Conservation (phyloP, 2,797 vertebrate species). For the Anguilla pacifica region DNA sequence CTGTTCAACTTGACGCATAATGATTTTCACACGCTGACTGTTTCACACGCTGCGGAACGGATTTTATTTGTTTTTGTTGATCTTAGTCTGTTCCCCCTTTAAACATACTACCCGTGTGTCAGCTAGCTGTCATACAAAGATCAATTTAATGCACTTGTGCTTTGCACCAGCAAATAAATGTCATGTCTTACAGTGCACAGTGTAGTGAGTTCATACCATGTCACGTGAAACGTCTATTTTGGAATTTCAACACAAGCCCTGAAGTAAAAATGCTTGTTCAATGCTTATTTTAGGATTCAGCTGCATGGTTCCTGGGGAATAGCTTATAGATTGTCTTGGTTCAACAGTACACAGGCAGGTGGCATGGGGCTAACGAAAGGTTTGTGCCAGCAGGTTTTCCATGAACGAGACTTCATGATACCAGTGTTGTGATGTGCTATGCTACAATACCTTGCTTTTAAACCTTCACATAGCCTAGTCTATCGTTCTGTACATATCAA, state of each 20-base stretch:
- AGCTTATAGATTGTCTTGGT: background rate
- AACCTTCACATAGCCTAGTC: background rate
- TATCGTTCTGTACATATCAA: background rate
- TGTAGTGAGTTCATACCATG: background rate
- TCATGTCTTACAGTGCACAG: background rate
- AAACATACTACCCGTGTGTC: background rate
- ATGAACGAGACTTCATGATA: background rate
- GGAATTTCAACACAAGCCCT: background rate
- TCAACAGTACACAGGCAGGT: background rate
- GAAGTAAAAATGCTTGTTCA: background rate
- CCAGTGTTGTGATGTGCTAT: background rate
- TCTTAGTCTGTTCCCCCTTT: background rate
- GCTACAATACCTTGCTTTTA: background rate
- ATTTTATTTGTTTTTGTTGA: background rate
- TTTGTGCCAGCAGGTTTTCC: background rate
- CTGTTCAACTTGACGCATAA: background rate
- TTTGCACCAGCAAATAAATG: background rate
- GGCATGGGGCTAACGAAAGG: background rate
- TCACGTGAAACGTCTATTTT: background rate
- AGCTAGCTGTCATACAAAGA: background rate
- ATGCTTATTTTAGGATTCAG: background rate
- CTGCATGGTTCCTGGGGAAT: background rate
- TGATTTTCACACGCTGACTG: background rate
- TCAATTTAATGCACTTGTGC: background rate
- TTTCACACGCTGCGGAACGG: too few relatives aligned